These are phyloP conservation scores for Sympetrum striolatum DNA, from an alignment of 2,888 invertebrate genomes.

Conservation along the genomic window DNA sequence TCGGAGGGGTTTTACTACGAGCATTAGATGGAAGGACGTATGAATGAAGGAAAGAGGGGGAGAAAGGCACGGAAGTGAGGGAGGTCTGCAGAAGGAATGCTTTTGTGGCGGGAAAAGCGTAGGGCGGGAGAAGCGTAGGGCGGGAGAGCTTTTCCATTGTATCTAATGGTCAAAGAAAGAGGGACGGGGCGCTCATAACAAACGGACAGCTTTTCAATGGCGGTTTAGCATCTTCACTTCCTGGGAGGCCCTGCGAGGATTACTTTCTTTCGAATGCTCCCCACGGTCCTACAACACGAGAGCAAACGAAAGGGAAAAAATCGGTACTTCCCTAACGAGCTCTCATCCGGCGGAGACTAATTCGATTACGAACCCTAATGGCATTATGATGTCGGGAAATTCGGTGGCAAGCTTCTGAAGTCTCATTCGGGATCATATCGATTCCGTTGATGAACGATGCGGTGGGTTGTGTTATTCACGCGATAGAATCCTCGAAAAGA, in stretches of 20 bases:
- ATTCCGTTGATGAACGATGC: too few relatives aligned
- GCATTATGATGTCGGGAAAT: background rate
- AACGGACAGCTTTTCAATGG: conserved; percentile 33
- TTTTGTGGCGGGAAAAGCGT: background rate
- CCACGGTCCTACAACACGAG: background rate
- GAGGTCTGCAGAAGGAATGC: background rate
- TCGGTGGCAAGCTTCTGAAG: too few relatives aligned
- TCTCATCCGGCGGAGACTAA: background rate
- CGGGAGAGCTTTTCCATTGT: background rate
- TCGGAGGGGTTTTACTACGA: too few relatives aligned
- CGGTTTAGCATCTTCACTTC: conserved; percentile 35
- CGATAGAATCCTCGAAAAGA: too few relatives aligned
- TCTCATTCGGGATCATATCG: too few relatives aligned
- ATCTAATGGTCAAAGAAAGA: conserved; percentile 1
- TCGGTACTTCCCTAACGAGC: background rate
- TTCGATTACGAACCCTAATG: background rate
- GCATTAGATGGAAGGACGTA: background rate
- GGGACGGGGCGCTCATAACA: conserved; percentile 30
- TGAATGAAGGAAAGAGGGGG: background rate
- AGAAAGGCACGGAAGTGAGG: background rate
- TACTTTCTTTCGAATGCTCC: background rate
- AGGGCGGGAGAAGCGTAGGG: background rate
- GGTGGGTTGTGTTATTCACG: too few relatives aligned
- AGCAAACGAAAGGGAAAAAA: background rate
- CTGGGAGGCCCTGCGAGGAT: conserved; percentile 10